phyloP scores from a whole-genome alignment of 2,113 vertebrate genomes.

The Myrmophylax atrothorax region DNA sequence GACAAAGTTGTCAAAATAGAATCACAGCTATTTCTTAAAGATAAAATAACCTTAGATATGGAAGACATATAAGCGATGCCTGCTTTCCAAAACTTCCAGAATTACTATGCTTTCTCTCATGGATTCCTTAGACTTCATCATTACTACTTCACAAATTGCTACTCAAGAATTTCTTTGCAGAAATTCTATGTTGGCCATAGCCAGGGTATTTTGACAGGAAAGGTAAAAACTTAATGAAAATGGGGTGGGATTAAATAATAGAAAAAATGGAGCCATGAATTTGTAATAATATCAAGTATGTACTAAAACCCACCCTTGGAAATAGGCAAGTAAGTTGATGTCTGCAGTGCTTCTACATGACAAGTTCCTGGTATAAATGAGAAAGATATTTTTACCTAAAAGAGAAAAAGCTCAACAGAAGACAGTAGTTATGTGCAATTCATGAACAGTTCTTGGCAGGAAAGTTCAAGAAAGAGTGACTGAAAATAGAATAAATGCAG shows the following conservation, averaged over 20 bases:
- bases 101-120: background rate
- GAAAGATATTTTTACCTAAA: background rate
- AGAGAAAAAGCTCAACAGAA: background rate
- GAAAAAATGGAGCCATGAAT: background rate
- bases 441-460: background rate
- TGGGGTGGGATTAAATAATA: background rate
- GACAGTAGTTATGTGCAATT: background rate
- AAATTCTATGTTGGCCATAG: background rate
- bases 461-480: background rate
- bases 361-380: background rate
- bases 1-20: background rate
- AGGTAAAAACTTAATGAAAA: background rate
- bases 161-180: background rate
- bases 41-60: background rate
- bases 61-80: background rate
- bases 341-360: background rate
- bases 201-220: background rate
- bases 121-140: background rate
- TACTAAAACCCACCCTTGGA: background rate
- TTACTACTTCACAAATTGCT: background rate
- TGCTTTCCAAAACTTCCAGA: background rate
- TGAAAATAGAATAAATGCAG: background rate
- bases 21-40: background rate
- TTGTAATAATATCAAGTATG: background rate
- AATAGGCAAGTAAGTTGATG: background rate